Percentiles rank a stretch among this genome's conserved stretches.
phyloP scores from a whole-genome alignment of 2,888 invertebrate species.

The Gastracanthus pulcherrimus region DNA sequence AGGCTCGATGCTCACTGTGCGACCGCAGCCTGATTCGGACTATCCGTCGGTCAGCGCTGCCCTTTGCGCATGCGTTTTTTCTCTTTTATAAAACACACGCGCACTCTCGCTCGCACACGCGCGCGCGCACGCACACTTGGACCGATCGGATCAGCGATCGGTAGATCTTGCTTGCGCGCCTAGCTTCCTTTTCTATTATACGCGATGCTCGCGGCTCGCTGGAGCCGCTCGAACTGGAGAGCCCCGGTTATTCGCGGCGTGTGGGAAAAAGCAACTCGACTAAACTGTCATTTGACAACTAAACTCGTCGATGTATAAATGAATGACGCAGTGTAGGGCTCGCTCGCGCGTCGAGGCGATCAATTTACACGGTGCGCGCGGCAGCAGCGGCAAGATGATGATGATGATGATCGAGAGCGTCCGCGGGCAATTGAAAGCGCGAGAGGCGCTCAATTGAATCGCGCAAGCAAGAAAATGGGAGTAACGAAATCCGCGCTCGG shows the following conservation, averaged over 20 bases:
- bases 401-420: too few species aligned
- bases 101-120: background rate
- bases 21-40: background rate
- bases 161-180: background rate
- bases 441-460: conserved; percentile 38
- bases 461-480: conserved; percentile 32
- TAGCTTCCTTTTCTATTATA: background rate
- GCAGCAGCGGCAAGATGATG: too few species aligned
- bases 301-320: background rate
- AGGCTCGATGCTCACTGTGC: background rate
- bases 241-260: background rate
- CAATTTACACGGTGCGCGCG: too few species aligned
- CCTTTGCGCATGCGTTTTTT: background rate
- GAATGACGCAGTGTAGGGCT: background rate
- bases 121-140: too few species aligned
- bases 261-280: background rate
- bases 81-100: too few species aligned
- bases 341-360: background rate
- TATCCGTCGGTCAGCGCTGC: background rate
- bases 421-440: too few species aligned
- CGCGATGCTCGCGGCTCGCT: background rate
- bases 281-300: too few species aligned
- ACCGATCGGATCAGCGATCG: too few species aligned
- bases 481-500: background rate
- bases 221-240: too few species aligned